Conservation (phyloP, 2,888 invertebrate species). For the Labia minor region DNA sequence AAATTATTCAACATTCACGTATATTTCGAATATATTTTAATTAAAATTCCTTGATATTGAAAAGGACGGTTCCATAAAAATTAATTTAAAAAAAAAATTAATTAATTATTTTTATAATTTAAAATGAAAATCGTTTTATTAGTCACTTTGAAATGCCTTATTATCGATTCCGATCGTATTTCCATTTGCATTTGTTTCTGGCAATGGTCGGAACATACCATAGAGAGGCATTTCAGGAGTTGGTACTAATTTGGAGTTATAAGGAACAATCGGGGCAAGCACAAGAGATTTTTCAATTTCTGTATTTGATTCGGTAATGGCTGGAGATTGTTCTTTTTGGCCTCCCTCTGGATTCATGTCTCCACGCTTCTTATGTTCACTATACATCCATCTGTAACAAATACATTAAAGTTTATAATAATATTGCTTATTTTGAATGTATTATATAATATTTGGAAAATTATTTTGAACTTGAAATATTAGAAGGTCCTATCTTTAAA, state of each 20-base stretch:
- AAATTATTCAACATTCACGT: too few relatives aligned
- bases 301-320: neutral
- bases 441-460: too few relatives aligned
- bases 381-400: conserved; percentile 54
- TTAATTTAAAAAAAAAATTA: too few relatives aligned
- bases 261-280: neutral
- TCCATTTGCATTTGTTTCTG: neutral
- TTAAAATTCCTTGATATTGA: too few relatives aligned
- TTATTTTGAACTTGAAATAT: too few relatives aligned
- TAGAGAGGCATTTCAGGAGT: neutral
- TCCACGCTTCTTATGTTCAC: conserved; percentile 46
- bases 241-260: neutral
- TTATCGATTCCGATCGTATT: neutral
- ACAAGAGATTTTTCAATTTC: neutral
- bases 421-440: neutral
- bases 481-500: too few relatives aligned
- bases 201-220: neutral
- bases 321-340: neutral
- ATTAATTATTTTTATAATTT: too few relatives aligned
- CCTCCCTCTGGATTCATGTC: neutral
- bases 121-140: too few relatives aligned
- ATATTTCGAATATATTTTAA: too few relatives aligned
- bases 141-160: neutral
- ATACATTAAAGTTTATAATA: neutral
- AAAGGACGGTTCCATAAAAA: too few relatives aligned